Percentiles rank a stretch among this genome's conserved stretches.
These are phyloP conservation scores for Medauroidea extradentata DNA, from an alignment of 1,140 invertebrate genomes.

Conservation along the genomic window DNA sequence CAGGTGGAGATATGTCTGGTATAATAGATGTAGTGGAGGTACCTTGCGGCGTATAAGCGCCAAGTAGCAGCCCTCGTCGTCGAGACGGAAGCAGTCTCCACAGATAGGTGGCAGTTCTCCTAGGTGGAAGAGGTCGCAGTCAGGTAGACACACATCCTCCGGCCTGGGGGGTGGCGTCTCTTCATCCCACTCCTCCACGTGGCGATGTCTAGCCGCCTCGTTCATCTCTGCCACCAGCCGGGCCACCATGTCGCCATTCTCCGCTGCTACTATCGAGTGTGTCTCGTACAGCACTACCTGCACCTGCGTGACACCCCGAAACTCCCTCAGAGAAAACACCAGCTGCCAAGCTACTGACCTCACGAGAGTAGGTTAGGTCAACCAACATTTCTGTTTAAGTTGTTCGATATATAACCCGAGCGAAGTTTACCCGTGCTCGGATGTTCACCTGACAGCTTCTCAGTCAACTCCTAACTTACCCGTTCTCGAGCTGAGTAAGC, in stretches of 20 bases:
- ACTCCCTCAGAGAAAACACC: too few species aligned
- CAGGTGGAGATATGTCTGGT: too few species aligned
- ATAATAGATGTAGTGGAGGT: too few species aligned
- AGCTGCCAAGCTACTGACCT: too few species aligned
- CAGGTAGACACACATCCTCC: slow-evolving; percentile 10
- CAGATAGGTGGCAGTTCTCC: slow-evolving; percentile 49
- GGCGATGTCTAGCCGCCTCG: slow-evolving; percentile 54
- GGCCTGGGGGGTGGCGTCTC: neutral
- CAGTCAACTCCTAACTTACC: too few species aligned
- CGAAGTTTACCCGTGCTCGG: too few species aligned
- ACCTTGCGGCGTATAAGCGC: slow-evolving; percentile 65
- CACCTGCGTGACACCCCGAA: too few species aligned
- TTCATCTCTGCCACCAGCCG: slow-evolving; percentile 57
- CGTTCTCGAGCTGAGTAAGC: too few species aligned
- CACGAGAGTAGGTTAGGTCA: too few species aligned
- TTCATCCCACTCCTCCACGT: slow-evolving; percentile 45
- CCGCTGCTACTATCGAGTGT: slow-evolving; percentile 59
- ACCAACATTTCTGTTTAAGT: too few species aligned
- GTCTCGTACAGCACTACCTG: slow-evolving; percentile 67
- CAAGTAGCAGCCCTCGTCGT: slow-evolving; percentile 63
- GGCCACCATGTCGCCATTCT: slow-evolving; percentile 59
- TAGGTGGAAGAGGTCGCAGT: neutral
- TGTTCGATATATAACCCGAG: too few species aligned
- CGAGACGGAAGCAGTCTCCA: slow-evolving; percentile 43
- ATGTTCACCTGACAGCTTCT: too few species aligned